These are phyloP conservation scores for Oconnorella tubifera DNA, from an alignment of 2,888 invertebrate genomes.

Conservation along the genomic window DNA sequence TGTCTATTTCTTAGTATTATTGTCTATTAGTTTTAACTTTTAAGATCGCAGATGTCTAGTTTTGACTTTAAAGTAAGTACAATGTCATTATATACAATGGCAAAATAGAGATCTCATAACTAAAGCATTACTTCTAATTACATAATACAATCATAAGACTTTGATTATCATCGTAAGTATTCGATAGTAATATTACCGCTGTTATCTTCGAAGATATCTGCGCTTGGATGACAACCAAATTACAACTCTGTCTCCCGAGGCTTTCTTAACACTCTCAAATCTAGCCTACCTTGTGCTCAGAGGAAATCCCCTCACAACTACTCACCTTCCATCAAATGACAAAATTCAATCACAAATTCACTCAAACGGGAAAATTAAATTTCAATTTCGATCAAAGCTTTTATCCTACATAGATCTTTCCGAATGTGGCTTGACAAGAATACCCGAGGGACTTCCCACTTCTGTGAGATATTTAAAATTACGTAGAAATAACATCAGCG, in stretches of 20 bases:
- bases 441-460: conserved; percentile 33
- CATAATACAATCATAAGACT: too few species aligned
- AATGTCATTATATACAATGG: too few species aligned
- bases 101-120: too few species aligned
- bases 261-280: conserved; percentile 27
- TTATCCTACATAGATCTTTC: conserved; percentile 35
- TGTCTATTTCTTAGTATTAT: too few species aligned
- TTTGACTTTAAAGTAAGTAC: too few species aligned
- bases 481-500: conserved; percentile 33
- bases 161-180: too few species aligned
- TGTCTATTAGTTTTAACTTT: too few species aligned
- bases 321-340: neutral
- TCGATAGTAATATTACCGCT: too few species aligned
- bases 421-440: conserved; percentile 27
- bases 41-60: too few species aligned
- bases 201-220: too few species aligned
- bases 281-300: conserved; percentile 31
- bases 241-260: conserved; percentile 20
- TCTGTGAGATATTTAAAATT: conserved; percentile 34
- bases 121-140: too few species aligned
- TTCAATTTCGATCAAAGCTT: conserved; percentile 28
- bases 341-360: too few species aligned
- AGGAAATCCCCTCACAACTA: conserved; percentile 25
- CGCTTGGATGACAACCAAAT: conserved; percentile 30
- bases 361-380: neutral